Conservation (phyloP, 2,888 invertebrate genomes). For the Cylloceria caligata region DNA sequence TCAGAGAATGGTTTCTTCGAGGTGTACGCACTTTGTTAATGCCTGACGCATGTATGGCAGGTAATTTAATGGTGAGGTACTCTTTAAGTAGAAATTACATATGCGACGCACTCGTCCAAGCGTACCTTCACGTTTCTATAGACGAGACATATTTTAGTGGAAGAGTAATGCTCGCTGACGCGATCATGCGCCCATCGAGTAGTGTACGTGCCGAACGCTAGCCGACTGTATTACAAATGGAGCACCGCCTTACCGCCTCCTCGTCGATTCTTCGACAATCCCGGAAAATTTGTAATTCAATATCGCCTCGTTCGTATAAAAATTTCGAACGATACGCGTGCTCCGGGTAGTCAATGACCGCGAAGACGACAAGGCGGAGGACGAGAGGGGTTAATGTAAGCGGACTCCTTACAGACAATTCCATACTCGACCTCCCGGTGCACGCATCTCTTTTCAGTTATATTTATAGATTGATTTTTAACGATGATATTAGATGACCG, state of each 20-base stretch:
- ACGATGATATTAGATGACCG: slow-evolving; percentile 20
- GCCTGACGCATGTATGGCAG: slow-evolving; percentile 44
- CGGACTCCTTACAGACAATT: slow-evolving; percentile 44
- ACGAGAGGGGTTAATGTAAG: slow-evolving; percentile 48
- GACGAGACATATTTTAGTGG: slow-evolving; percentile 80
- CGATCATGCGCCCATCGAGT: slow-evolving; percentile 72
- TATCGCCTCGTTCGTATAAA: slow-evolving; percentile 66
- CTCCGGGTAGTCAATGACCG: slow-evolving; percentile 74
- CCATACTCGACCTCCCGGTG: slow-evolving; percentile 43
- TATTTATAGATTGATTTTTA: slow-evolving; percentile 48
- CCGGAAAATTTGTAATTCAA: slow-evolving; percentile 69
- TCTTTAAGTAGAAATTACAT: slow-evolving; percentile 82
- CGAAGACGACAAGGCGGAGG: slow-evolving; percentile 20
- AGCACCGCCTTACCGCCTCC: slow-evolving; percentile 53
- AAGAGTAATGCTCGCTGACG: slow-evolving; percentile 71
- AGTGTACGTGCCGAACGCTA: slow-evolving; percentile 66
- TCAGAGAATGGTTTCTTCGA: slow-evolving; percentile 10
- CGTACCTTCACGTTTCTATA: slow-evolving; percentile 83
- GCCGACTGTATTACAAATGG: slow-evolving; percentile 69
- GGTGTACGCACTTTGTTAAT: slow-evolving; percentile 37
- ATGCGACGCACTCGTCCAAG: slow-evolving; percentile 79
- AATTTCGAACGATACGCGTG: slow-evolving; percentile 74
- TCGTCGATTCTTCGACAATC: slow-evolving; percentile 67
- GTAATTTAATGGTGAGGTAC: slow-evolving; percentile 54
- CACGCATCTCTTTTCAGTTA: slow-evolving; percentile 19